Conservation (phyloP, 2,797 vertebrate species). For the Squalus acanthias region DNA sequence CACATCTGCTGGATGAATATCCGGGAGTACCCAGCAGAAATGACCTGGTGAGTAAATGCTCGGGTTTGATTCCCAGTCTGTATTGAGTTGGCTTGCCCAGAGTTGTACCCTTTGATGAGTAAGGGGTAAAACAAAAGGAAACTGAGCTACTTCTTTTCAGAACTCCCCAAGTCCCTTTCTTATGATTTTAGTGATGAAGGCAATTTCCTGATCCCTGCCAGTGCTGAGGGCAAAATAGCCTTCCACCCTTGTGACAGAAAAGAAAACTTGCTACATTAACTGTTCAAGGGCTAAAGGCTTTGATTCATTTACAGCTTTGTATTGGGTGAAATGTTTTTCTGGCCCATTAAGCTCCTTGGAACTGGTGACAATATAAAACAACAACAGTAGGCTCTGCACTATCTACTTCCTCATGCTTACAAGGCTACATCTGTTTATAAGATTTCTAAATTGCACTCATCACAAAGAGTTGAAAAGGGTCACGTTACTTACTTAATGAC, state of each 20-base stretch:
- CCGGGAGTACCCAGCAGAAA: not conserved
- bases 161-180: not conserved
- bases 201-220: not conserved
- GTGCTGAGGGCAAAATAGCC: not conserved
- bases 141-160: not conserved
- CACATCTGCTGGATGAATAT: not conserved
- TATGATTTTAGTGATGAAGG: not conserved
- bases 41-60: not conserved
- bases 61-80: not conserved
- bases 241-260: not conserved
- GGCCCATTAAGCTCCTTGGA: not conserved
- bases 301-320: not conserved
- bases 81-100: not conserved
- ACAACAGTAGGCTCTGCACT: too few species aligned
- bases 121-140: not conserved
- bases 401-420: not conserved
- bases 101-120: not conserved
- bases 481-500: not conserved
- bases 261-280: not conserved
- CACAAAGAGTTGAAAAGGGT: not conserved
- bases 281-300: not conserved
- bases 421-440: not conserved
- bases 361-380: not conserved
- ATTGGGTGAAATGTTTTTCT: not conserved
- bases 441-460: conserved; percentile 8